phyloP scores from a whole-genome alignment of 2,888 invertebrate genomes.

The Hetaerina titia region DNA sequence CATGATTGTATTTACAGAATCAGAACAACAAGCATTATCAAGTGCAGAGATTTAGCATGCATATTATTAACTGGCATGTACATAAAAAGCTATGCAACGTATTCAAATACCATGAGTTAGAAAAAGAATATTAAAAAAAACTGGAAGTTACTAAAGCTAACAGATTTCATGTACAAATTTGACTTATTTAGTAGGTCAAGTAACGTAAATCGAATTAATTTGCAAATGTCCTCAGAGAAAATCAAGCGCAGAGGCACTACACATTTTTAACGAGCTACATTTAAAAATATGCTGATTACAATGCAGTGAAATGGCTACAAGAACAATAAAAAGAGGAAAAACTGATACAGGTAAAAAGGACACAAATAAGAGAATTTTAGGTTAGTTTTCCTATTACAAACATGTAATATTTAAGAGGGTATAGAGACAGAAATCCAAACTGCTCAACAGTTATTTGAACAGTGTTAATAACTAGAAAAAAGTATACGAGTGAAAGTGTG shows the following conservation, averaged over 20 bases:
- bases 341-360: background rate
- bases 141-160: background rate
- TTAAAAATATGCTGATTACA: background rate
- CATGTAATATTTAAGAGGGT: background rate
- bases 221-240: background rate
- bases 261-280: no score
- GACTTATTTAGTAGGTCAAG: background rate
- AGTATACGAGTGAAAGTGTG: background rate
- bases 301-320: background rate
- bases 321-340: background rate
- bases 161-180: background rate
- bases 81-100: background rate
- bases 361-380: background rate
- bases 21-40: background rate
- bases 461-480: background rate
- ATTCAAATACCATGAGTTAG: background rate
- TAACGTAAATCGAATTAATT: background rate
- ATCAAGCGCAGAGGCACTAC: no score
- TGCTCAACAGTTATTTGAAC: background rate
- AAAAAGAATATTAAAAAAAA: background rate
- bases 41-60: background rate
- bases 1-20: background rate
- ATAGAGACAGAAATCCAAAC: background rate
- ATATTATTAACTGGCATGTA: background rate
- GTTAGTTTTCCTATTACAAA: background rate